Base-by-base conservation (phyloP, 2,113 vertebrate genomes). In the Apistogramma diplotaenia region DNA sequence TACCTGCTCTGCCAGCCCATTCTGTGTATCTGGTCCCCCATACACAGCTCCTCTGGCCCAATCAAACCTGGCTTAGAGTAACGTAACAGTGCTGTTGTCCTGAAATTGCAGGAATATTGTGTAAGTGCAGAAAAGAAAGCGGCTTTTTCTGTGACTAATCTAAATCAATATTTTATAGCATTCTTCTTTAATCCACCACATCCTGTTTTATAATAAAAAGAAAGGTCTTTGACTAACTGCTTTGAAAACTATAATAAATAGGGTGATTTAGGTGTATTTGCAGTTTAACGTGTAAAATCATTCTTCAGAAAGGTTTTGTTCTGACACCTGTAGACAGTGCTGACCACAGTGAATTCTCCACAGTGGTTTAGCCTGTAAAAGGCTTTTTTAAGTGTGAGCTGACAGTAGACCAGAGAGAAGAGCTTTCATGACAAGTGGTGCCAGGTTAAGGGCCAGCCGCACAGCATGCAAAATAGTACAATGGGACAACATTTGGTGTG, bases 401-500 rank as follows among this genome's bases (percentile, higher is more conserved):
- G 71, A 84, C 85, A 89, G 82, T 61, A 76, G 78, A 67, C 23
- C 56, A 58, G 78, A 51, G 79, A 79, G 58, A 86, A 87, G 56
- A 60, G 78, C 78, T 81, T 76, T 85, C 84, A 79, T 87, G 88
- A 92, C 85, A 82, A 90, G 89, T 88, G 85, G 79, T 85, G 88
- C 87, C 70, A 70, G 88, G 86, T 87, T 84, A 55, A 81, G 89
- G 67, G 33, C 78, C 85, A 67, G 91, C 85, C 80, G 56, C 85
- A 85, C 78, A 23, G 74, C 94, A 95, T 94, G 94, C 94, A 95
- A 95, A 95, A 90, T 91, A 94, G 59, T 18, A 59, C 89, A 89
- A 93, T 91, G 89, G 90, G 70, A 87, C 86, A 93, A 87, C 92
- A 95, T 95, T 94, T 95, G 95, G 89, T 94, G 94, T 95, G 94